Evolutionary conservation across 2,113 vertebrate genomes (phyloP), one percentile per base, ranked within the genome.

Genomic region (Asarcornis scutulata): DNA sequence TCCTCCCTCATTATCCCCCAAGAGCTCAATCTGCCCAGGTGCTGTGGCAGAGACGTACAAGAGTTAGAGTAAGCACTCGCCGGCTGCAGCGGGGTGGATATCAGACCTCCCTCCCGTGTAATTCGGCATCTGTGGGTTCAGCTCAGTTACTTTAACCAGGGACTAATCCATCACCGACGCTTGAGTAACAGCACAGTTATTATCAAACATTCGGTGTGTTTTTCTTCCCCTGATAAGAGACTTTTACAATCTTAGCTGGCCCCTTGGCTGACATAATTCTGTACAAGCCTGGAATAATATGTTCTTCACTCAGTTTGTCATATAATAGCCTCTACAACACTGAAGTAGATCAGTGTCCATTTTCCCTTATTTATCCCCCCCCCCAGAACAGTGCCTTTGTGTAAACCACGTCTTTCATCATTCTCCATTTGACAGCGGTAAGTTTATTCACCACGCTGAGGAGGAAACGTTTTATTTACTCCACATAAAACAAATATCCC

Each of bases 381-480:
- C 20, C 32, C 34, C 7, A 22, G 31, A 93, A 71, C 32, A 27
- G 69, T 53, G 42, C 83, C 83, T 88, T 83, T 86, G 95, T 42
- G 53, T 67, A 81, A 90, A 93, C 21, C 22, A 26, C 42, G 58
- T 66, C 59, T 86, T 96, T 59, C 0, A 3, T 71, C 59, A 74
- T 78, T 86, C 40, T 29, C 20, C n/a, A 25, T 88, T 88, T 88
- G 83, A 84, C 52, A 90, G 48, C 6, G 0, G 23, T n/a, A 86
- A 27, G 58, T 80, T 77, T 86, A 83, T 72, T 86, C 42, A 38
- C 52, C 42, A 31, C 27, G 26, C 11, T 46, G 64, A 81, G 60
- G 86, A 93, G 29, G 31, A 95, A 89, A 63, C 17, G 27, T 40
- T 95, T 80, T 74, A 12, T 46, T 96, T 86, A 67, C 20, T 75